These are phyloP conservation scores for Amphiura filiformis DNA, from an alignment of 35 echinoderm and acorn worm species.

Conservation along the genomic window DNA sequence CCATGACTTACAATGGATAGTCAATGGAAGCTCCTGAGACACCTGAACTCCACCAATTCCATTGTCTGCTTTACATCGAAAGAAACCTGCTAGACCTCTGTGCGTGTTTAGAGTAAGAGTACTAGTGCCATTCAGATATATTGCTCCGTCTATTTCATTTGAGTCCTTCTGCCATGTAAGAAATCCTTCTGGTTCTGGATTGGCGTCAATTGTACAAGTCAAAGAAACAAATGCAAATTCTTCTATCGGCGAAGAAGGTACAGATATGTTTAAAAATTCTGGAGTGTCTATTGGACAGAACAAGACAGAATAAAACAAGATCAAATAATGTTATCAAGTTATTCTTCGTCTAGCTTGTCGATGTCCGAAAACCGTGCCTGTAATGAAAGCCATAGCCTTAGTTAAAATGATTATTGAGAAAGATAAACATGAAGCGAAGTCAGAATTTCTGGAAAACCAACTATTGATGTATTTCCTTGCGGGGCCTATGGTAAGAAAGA, in stretches of 20 bases:
- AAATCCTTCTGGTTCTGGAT: neutral
- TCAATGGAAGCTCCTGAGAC: neutral
- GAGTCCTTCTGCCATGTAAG: neutral
- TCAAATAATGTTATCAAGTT: too few species aligned
- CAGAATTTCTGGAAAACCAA: too few species aligned
- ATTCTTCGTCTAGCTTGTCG: too few species aligned
- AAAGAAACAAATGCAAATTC: neutral
- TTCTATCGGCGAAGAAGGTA: neutral
- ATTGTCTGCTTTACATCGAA: neutral
- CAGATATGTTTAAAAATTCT: neutral
- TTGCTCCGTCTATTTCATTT: neutral
- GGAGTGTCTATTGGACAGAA: neutral
- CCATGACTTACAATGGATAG: neutral
- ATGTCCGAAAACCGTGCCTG: too few species aligned
- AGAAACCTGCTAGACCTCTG: neutral
- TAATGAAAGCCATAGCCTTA: too few species aligned
- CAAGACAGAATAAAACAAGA: too few species aligned
- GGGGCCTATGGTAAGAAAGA: too few species aligned
- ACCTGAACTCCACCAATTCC: neutral
- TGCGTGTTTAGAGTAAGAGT: neutral
- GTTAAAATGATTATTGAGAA: too few species aligned
- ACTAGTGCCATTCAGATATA: neutral
- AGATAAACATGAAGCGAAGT: too few species aligned
- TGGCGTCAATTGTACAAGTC: neutral
- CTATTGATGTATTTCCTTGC: too few species aligned